Evolutionary conservation across 2,888 invertebrate genomes (phyloP), one percentile per base, ranked within the genome.

Genomic region (Lottia gigantea): DNA sequence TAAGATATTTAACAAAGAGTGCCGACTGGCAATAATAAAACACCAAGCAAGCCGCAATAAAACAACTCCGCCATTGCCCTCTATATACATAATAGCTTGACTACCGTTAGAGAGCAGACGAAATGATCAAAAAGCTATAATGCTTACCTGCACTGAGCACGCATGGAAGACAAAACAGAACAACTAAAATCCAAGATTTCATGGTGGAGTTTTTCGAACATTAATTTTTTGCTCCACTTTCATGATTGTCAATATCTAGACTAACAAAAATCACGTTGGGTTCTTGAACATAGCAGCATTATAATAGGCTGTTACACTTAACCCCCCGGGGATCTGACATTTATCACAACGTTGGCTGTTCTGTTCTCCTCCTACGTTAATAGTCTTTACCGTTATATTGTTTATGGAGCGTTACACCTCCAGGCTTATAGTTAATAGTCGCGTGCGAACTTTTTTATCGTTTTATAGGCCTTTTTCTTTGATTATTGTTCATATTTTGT

Each of bases 271-370:
- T 55, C 55, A 23, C 55, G 55, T 55, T 55, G 19, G 19, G 55
- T 55, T 19, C 55, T 55, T 55, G 19, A 23, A 55, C 23, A 55
- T 55, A 23, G 55, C 55, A 55, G 55, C 55, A 55, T 55, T 55
- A 55, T 55, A 55, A 55, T 55, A 55, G 19, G 55, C 55, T 55
- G 55, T 55, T 55, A 55, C 55, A 55, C 55, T 55, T 40, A 55
- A 55, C 55, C 55, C 55, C 55, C 55, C 55, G 55, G 55, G 55
- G 55, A 55, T 23, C 19, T 55, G 55, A 55, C 55, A 55, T 55
- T 55, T 55, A 55, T 23, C 55, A 55, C 55, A 55, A 19, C 19
- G 55, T 55, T 55, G 55, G 55, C 55, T 55, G 55, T 55, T 55
- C 19, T 23, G 55, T 55, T 55, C 55, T 55, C 55, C 55, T 23